phyloP scores from a whole-genome alignment of 2,113 vertebrate species.

The Larimichthys crocea region DNA sequence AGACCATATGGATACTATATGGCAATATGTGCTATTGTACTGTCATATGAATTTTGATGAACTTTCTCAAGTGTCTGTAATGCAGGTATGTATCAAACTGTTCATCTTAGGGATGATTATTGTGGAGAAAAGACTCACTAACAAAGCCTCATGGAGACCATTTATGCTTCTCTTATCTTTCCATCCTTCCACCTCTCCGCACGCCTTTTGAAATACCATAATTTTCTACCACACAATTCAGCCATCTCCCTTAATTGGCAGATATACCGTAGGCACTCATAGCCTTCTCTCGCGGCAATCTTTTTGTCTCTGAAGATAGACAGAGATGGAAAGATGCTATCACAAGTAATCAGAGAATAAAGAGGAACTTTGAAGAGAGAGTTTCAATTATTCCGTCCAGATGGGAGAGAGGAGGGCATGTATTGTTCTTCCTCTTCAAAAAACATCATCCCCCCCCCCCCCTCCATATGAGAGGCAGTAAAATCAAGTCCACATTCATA shows the following conservation, averaged over 20 bases:
- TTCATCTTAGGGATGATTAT: slow-evolving; percentile 39
- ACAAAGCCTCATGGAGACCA: slow-evolving; percentile 42
- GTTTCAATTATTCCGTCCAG: slow-evolving; percentile 61
- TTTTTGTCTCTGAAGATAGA: slow-evolving; percentile 68
- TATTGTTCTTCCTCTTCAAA: slow-evolving; percentile 34
- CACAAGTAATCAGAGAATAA: slow-evolving; percentile 70
- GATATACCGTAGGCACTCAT: slow-evolving; percentile 54
- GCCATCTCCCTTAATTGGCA: slow-evolving; percentile 68
- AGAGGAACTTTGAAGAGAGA: slow-evolving; percentile 60
- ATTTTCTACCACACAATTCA: slow-evolving; percentile 60
- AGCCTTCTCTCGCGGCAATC: slow-evolving; percentile 35
- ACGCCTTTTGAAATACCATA: slow-evolving; percentile 57
- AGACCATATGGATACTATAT: not conserved
- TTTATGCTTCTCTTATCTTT: slow-evolving; percentile 50
- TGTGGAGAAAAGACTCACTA: slow-evolving; percentile 25
- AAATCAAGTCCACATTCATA: slow-evolving; percentile 20
- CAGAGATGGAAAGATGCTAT: slow-evolving; percentile 69
- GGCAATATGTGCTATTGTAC: not conserved
- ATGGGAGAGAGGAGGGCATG: slow-evolving; percentile 2
- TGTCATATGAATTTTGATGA: slow-evolving; percentile 43
- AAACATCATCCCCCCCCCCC: not conserved
- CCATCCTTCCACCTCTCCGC: slow-evolving; percentile 41
- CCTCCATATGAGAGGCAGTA: not conserved
- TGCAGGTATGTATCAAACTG: slow-evolving; percentile 3
- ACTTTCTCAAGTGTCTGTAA: not conserved